Evolutionary conservation across 2,113 vertebrate genomes (phyloP).

Genomic region (Etheostoma spectabile): DNA sequence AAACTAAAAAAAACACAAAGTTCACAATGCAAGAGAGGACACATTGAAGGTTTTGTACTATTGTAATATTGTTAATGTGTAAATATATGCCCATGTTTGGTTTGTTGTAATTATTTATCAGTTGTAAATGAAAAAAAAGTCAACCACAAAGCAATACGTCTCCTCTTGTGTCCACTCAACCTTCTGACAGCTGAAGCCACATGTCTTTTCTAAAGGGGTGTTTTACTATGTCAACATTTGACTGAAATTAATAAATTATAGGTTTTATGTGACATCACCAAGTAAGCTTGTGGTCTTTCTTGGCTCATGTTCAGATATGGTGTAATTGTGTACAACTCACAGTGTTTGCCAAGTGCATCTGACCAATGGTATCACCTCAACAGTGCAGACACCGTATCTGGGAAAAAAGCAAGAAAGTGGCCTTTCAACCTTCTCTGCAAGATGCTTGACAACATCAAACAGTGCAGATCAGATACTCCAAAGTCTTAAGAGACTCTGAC

Average conservation of each 20-base stretch:
- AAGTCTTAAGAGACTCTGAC: not conserved
- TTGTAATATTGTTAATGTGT: slow-evolving; percentile 80
- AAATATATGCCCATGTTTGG: slow-evolving; percentile 77
- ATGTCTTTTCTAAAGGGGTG: slow-evolving; percentile 78
- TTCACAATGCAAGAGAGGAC: slow-evolving; percentile 64
- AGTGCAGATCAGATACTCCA: not conserved
- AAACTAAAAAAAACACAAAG: slow-evolving; percentile 50
- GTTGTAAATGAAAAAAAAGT: slow-evolving; percentile 68
- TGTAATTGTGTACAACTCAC: not conserved
- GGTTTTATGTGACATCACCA: slow-evolving; percentile 78
- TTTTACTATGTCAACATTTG: slow-evolving; percentile 81
- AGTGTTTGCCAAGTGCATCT: not conserved
- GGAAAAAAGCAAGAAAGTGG: not conserved
- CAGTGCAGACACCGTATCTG: slow-evolving; percentile 1
- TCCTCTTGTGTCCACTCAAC: slow-evolving; percentile 59
- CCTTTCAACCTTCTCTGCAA: no score
- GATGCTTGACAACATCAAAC: not conserved
- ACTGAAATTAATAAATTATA: slow-evolving; percentile 80
- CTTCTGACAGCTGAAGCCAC: slow-evolving; percentile 62
- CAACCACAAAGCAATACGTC: slow-evolving; percentile 76
- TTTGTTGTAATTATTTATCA: slow-evolving; percentile 77
- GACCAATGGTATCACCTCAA: slow-evolving; percentile 21
- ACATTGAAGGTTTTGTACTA: slow-evolving; percentile 75
- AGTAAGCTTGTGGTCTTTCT: slow-evolving; percentile 15
- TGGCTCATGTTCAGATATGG: not conserved